Evolutionary conservation across 2,888 invertebrate species (phyloP), one percentile per base, ranked within the genome.

Genomic region (Adela reaumurella): DNA sequence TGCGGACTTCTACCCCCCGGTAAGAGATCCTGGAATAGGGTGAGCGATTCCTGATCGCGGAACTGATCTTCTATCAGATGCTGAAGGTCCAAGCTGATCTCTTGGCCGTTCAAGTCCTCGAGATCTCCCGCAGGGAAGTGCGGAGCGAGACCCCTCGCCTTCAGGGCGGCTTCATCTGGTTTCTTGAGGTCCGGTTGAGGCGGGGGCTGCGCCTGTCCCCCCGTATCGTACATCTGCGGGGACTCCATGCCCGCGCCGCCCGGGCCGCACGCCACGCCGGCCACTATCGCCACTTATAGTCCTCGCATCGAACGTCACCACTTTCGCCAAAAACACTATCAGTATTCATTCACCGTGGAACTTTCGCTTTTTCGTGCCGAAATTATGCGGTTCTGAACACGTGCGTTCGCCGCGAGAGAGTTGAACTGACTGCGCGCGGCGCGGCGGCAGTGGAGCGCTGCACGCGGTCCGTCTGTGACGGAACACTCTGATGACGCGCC

Each of bases 41-140:
- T 91, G 70, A 85, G 71, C 2, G 83, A 78, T 61, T 85, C 85
- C 62, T 85, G 84, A 58, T 94, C 92, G 60, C 89, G 86, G 74
- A 94, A 94, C 74, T 93, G 92, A 68, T 94, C 94, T 74, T 94
- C 94, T 64, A 96, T 94, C 61, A 96, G 83, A 69, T 92, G 90
- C 65, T 95, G 94, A 56, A 96, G 81, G 64, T 96, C 95, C 63
- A 96, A 81, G 55, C 93, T 92, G 67, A 95, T 93, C 74, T 96
- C 96, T 57, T 94, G 92, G 51, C 91, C 90, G 68, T 93, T 94
- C 62, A 96, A 83, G 68, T 94, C 94, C 65, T 91, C 90, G 53
- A 94, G 76, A 64, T 94, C 93, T 52, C 89, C 88, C 51, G 90
- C 89, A 53, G 88, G 86, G 70, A 89, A 90, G 57, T 86, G 85